phyloP scores from a whole-genome alignment of 2,113 vertebrate genomes.

The Oryzias curvinotus region DNA sequence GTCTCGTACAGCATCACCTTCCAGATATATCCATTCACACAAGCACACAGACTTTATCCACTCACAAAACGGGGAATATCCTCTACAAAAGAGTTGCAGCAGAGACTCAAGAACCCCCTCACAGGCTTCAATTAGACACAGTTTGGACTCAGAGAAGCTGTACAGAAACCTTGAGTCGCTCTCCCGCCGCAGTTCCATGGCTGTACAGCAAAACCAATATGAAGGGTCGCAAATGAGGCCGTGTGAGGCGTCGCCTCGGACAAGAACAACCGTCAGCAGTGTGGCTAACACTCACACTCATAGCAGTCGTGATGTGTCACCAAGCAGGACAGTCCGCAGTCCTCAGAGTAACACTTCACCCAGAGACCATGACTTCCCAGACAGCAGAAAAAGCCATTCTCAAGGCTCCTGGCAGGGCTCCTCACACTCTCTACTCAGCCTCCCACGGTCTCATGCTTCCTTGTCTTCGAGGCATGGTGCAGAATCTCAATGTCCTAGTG shows the following conservation, averaged over 20 bases:
- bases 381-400: slow-evolving; percentile 54
- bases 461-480: slow-evolving; percentile 38
- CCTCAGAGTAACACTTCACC: slow-evolving; percentile 37
- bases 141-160: slow-evolving; percentile 76
- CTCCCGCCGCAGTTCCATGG: slow-evolving; percentile 57
- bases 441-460: slow-evolving; percentile 47
- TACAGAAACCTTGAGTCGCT: slow-evolving; percentile 76
- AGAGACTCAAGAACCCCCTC: slow-evolving; percentile 68
- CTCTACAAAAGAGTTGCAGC: slow-evolving; percentile 28
- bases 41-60: slow-evolving; percentile 43
- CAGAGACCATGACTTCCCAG: slow-evolving; percentile 44
- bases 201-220: slow-evolving; percentile 39
- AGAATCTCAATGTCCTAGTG: slow-evolving; percentile 26
- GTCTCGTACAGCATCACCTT: slow-evolving; percentile 51
- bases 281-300: slow-evolving; percentile 30
- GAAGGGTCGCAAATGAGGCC: slow-evolving; percentile 24
- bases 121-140: slow-evolving; percentile 68
- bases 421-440: slow-evolving; percentile 57
- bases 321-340: slow-evolving; percentile 49
- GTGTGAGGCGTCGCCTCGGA: slow-evolving; percentile 19
- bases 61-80: slow-evolving; percentile 40
- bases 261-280: slow-evolving; percentile 48
- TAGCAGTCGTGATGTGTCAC: slow-evolving; percentile 69
- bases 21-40: slow-evolving; percentile 41
- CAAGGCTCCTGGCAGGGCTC: slow-evolving; percentile 67